A percentile compares a stretch with the other conserved stretches of the same genome.
phyloP scores from a whole-genome alignment of 1,140 invertebrate species.

The Hetaerina americana region DNA sequence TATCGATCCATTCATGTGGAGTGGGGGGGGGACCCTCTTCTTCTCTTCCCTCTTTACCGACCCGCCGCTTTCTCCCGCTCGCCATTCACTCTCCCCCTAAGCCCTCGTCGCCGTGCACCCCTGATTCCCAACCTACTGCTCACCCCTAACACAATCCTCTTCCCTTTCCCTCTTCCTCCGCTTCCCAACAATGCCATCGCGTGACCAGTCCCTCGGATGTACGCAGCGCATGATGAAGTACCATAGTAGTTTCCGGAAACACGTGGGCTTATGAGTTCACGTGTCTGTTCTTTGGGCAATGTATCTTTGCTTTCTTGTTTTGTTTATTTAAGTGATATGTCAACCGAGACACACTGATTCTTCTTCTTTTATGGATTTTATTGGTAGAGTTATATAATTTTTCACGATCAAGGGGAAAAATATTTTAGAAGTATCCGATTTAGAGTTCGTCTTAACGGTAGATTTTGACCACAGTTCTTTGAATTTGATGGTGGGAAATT shows the following conservation, averaged over 20 bases:
- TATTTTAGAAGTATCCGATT: too few species aligned
- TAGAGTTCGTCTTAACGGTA: too few species aligned
- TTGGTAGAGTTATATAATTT: too few species aligned
- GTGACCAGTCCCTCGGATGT: background rate
- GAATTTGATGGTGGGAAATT: too few species aligned
- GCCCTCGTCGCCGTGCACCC: background rate
- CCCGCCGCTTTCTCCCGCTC: background rate
- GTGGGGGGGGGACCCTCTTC: background rate
- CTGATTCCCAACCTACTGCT: background rate
- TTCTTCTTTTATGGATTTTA: too few species aligned
- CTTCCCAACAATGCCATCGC: background rate
- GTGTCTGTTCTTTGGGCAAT: too few species aligned
- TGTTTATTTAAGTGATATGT: too few species aligned
- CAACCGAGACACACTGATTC: too few species aligned
- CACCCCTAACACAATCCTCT: background rate
- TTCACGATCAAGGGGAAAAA: too few species aligned
- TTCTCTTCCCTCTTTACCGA: background rate
- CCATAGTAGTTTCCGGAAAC: background rate
- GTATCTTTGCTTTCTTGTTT: too few species aligned
- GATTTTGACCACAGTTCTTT: too few species aligned
- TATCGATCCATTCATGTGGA: background rate
- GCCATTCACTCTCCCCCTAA: background rate
- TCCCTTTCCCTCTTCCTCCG: background rate
- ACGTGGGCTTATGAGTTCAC: background rate
- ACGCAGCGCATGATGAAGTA: background rate